Conservation (phyloP, 2,888 invertebrate species). For the Fragum whitleyi region DNA sequence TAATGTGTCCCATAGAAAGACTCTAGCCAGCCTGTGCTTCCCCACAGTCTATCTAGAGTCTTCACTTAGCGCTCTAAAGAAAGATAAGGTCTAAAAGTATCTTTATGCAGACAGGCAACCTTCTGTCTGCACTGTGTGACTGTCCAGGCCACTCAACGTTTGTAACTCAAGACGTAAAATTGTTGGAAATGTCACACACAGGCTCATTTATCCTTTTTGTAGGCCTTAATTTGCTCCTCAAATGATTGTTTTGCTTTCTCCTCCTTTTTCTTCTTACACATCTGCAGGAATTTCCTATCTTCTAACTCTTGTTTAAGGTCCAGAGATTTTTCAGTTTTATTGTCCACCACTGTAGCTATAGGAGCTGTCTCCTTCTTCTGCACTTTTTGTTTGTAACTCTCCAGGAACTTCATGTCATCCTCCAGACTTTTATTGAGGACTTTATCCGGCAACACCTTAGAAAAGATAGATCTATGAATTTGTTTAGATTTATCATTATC, state of each 20-base stretch:
- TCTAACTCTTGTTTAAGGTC: slow-evolving; percentile 14
- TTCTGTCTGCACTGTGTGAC: too few relatives aligned
- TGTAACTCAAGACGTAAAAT: too few relatives aligned
- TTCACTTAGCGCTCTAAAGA: too few relatives aligned
- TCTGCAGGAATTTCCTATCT: slow-evolving; percentile 16
- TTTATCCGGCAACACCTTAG: neutral
- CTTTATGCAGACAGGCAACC: too few relatives aligned
- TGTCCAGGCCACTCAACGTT: too few relatives aligned
- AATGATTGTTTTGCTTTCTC: slow-evolving; percentile 4
- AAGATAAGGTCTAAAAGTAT: too few relatives aligned
- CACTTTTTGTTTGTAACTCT: slow-evolving; percentile 7
- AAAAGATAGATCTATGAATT: neutral
- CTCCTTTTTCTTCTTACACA: slow-evolving; percentile 21
- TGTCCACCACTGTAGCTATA: neutral
- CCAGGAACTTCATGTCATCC: slow-evolving; percentile 15
- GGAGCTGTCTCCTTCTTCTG: neutral
- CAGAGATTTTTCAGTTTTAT: neutral
- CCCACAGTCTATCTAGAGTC: too few relatives aligned
- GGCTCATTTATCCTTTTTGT: too few relatives aligned
- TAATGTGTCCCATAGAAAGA: too few relatives aligned
- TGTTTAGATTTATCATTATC: neutral
- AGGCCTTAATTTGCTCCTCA: neutral
- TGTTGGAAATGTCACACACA: too few relatives aligned
- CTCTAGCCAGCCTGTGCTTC: too few relatives aligned
- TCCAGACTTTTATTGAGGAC: neutral